Evolutionary conservation across 2,797 vertebrate species (phyloP).

Genomic region (Phoeniculus purpureus): DNA sequence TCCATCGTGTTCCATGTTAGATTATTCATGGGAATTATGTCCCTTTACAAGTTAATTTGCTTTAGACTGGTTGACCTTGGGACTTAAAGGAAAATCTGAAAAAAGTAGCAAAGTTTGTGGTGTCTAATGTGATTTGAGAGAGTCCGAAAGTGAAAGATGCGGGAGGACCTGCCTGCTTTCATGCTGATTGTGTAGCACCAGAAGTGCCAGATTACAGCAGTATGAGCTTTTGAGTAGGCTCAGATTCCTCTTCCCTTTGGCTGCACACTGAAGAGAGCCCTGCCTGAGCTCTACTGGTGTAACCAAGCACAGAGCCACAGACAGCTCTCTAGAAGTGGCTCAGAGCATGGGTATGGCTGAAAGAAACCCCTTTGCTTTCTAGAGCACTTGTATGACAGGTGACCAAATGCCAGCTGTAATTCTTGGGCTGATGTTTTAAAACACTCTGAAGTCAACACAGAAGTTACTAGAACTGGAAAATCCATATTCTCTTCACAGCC

Average conservation of each 20-base stretch:
- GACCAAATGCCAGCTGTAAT: neutral
- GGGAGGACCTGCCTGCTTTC: neutral
- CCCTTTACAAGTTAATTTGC: constrained; percentile 60
- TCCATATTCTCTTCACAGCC: neutral
- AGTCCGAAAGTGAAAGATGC: neutral
- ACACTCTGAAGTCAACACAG: accelerated
- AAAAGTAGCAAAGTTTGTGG: neutral
- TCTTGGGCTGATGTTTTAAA: neutral
- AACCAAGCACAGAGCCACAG: neutral
- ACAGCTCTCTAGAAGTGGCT: accelerated
- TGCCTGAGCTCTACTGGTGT: neutral
- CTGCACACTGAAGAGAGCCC: neutral
- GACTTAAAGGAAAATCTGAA: constrained; percentile 25
- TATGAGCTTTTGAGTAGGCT: neutral
- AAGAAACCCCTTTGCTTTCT: neutral
- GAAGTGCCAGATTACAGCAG: neutral
- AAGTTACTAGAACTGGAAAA: neutral
- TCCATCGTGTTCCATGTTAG: constrained; percentile 38
- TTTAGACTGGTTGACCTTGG: constrained; percentile 22
- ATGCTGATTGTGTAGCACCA: neutral
- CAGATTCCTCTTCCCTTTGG: neutral
- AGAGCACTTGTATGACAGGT: neutral
- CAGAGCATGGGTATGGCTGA: neutral
- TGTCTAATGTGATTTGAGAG: neutral
- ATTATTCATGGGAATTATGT: constrained; percentile 63